phyloP scores from a whole-genome alignment of 2,888 invertebrate species.

The Stenoptilia bipunctidactyla region DNA sequence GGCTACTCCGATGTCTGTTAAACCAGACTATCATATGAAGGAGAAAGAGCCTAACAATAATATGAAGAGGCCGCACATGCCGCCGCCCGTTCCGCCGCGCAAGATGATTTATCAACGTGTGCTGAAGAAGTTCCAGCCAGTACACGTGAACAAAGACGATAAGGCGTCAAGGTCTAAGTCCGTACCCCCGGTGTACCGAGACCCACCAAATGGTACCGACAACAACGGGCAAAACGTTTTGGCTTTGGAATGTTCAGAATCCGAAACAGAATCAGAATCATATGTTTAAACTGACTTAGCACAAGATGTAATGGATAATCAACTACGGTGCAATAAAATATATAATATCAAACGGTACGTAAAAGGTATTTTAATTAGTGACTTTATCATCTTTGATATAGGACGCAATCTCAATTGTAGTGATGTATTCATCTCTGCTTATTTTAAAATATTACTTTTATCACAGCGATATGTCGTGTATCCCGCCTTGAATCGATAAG shows the following conservation, averaged over 20 bases:
- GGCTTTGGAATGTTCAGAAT: constrained; percentile 57
- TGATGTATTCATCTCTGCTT: constrained; percentile 14
- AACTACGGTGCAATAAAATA: constrained; percentile 9
- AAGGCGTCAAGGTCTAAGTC: constrained; percentile 58
- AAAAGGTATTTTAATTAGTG: background rate
- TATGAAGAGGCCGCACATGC: constrained; percentile 60
- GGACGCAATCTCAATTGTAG: constrained; percentile 8
- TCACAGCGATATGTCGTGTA: constrained; percentile 30
- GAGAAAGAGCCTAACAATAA: constrained; percentile 43
- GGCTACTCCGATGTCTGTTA: constrained; percentile 60
- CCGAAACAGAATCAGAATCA: constrained; percentile 65
- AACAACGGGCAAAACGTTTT: constrained; percentile 43
- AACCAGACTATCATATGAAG: constrained; percentile 44
- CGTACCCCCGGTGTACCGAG: constrained; percentile 55
- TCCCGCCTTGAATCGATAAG: constrained; percentile 62
- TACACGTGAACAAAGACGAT: constrained; percentile 74
- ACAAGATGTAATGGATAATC: background rate
- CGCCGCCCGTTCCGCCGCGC: constrained; percentile 73
- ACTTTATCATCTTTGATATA: constrained; percentile 1
- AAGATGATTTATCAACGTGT: constrained; percentile 61
- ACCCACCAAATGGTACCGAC: constrained; percentile 45
- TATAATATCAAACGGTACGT: background rate
- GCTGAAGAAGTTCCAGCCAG: constrained; percentile 74
- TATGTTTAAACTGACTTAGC: constrained; percentile 41
- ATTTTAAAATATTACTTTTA: constrained; percentile 17